Percentiles rank a stretch among this genome's conserved stretches.
These are phyloP conservation scores for Campylomormyrus numenius DNA, from an alignment of 2,113 vertebrate species.

Conservation along the genomic window DNA sequence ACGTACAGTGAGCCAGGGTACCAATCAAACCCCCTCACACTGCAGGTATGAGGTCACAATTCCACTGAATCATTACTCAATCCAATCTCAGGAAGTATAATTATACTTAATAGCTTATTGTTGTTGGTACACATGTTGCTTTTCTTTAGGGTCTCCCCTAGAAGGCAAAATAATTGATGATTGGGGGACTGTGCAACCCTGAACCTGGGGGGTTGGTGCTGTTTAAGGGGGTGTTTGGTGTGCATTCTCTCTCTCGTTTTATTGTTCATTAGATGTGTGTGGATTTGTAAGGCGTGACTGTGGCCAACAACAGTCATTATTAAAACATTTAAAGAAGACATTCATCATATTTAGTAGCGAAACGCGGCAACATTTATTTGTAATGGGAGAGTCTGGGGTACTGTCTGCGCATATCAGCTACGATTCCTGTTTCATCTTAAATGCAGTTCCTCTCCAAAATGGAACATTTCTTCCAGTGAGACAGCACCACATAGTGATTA, in stretches of 20 bases:
- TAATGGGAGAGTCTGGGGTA: not conserved
- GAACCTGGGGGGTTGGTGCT: not conserved
- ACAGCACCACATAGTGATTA: constrained; percentile 80
- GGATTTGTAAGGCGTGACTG: not conserved
- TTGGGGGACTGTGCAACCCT: not conserved
- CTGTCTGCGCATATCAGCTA: not conserved
- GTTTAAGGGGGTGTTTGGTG: not conserved
- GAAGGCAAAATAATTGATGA: not conserved
- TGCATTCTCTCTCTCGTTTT: not conserved
- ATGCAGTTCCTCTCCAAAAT: constrained; percentile 37
- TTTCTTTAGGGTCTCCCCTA: not conserved
- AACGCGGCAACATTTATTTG: not conserved
- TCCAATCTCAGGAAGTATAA: not conserved
- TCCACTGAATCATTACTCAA: not conserved
- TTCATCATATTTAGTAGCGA: not conserved
- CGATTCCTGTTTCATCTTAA: not conserved
- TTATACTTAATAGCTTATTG: not conserved
- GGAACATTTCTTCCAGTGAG: constrained; percentile 72
- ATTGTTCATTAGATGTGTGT: not conserved
- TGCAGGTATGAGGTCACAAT: not conserved
- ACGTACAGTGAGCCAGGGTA: not conserved
- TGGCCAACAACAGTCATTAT: not conserved
- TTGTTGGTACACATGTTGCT: not conserved
- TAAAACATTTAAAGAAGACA: not conserved
- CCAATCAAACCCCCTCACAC: not conserved